These are phyloP conservation scores for Heliangelus exortis DNA, from an alignment of 2,797 vertebrate species.

Conservation along the genomic window DNA sequence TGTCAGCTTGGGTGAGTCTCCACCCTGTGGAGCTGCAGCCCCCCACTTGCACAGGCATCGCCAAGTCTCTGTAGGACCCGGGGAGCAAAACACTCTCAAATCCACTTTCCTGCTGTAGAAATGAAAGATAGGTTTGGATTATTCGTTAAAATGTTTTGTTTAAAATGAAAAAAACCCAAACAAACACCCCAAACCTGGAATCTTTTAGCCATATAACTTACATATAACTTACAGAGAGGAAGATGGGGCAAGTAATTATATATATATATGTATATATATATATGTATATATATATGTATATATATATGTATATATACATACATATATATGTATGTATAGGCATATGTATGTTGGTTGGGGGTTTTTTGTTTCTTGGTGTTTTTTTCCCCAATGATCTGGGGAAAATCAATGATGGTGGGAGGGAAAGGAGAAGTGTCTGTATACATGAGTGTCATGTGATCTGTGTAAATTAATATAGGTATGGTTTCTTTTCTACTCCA, in stretches of 20 bases:
- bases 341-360: no score
- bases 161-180: no score
- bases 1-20: constrained; percentile 43
- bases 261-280: no score
- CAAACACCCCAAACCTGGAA: neutral
- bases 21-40: constrained; percentile 58
- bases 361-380: neutral
- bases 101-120: neutral
- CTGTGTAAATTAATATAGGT: neutral
- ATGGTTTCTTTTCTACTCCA: neutral
- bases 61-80: neutral
- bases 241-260: neutral
- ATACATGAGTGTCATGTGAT: neutral
- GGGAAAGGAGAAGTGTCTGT: constrained; percentile 13
- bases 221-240: neutral
- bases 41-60: neutral
- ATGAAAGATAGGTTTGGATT: neutral
- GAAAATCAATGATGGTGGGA: neutral
- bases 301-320: no score
- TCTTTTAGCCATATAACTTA: neutral
- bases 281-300: no score
- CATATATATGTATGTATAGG: no score
- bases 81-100: neutral
- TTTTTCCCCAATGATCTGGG: neutral
- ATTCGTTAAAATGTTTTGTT: neutral